phyloP scores from a whole-genome alignment of 2,113 vertebrate species.

The Alouatta palliata region DNA sequence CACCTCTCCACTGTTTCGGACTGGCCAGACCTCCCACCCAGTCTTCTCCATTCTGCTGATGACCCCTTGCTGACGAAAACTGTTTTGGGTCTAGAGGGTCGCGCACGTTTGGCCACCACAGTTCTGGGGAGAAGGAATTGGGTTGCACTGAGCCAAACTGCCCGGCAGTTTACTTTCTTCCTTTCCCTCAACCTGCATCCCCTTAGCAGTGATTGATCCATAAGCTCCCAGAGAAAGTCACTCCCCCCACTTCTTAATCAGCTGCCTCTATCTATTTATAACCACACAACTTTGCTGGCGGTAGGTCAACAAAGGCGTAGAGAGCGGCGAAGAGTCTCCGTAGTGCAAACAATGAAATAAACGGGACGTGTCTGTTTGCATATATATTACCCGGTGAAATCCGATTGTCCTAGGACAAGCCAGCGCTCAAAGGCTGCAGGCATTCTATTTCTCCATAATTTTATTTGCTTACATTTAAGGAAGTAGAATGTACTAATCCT shows the following conservation, averaged over 20 bases:
- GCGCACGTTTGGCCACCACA: not conserved
- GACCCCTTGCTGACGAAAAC: not conserved
- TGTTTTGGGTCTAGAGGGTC: not conserved
- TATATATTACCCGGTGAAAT: not conserved
- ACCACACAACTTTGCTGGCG: conserved; percentile 40
- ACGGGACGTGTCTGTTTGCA: not conserved
- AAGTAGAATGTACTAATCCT: not conserved
- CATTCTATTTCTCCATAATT: not conserved
- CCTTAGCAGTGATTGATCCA: not conserved
- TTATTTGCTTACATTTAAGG: not conserved
- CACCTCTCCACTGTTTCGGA: not conserved
- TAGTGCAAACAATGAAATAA: conserved; percentile 23
- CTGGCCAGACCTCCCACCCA: not conserved
- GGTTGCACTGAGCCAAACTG: not conserved
- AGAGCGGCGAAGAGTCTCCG: not conserved
- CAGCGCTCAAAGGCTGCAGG: not conserved
- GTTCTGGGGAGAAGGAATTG: not conserved
- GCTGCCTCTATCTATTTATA: not conserved
- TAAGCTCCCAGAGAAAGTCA: not conserved
- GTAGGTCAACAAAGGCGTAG: conserved; percentile 50
- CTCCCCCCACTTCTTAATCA: not conserved
- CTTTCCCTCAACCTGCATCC: not conserved
- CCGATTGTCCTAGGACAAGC: not conserved
- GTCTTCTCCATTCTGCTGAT: not conserved
- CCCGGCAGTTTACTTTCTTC: not conserved